These are phyloP conservation scores for Burhinus oedicnemus DNA, from an alignment of 2,113 vertebrate genomes.

Conservation along the genomic window DNA sequence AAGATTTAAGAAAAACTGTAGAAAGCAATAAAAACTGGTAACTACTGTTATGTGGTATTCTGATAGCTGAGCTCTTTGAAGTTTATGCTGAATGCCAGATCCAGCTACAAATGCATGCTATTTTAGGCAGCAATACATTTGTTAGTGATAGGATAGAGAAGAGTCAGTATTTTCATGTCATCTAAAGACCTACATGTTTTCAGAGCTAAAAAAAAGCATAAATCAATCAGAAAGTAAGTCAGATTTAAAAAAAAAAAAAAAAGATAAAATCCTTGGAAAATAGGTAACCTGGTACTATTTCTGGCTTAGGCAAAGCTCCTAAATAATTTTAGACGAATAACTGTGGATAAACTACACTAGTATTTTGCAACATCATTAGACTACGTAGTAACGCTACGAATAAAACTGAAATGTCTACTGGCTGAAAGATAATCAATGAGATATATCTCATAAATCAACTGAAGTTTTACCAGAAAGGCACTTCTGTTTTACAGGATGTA, in stretches of 20 bases:
- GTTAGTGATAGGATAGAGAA: background rate
- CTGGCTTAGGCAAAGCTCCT: background rate
- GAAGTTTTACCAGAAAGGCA: constrained; percentile 7
- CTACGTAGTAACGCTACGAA: background rate
- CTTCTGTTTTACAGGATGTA: background rate
- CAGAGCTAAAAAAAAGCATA: background rate
- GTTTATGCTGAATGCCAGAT: background rate
- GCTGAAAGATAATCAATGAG: background rate
- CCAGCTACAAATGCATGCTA: background rate
- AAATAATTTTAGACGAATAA: background rate
- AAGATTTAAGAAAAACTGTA: background rate
- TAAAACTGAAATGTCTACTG: background rate
- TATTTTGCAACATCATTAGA: background rate
- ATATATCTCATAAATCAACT: background rate
- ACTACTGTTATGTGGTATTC: background rate
- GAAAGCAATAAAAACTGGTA: background rate
- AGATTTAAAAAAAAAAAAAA: background rate
- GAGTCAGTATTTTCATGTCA: background rate
- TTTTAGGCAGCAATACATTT: background rate
- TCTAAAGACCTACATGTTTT: background rate
- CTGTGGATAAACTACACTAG: background rate
- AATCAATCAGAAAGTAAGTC: background rate
- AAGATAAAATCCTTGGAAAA: background rate
- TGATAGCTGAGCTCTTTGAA: background rate
- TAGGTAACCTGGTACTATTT: background rate